phyloP scores from a whole-genome alignment of 2,888 invertebrate genomes.

The Cheilosia soror region DNA sequence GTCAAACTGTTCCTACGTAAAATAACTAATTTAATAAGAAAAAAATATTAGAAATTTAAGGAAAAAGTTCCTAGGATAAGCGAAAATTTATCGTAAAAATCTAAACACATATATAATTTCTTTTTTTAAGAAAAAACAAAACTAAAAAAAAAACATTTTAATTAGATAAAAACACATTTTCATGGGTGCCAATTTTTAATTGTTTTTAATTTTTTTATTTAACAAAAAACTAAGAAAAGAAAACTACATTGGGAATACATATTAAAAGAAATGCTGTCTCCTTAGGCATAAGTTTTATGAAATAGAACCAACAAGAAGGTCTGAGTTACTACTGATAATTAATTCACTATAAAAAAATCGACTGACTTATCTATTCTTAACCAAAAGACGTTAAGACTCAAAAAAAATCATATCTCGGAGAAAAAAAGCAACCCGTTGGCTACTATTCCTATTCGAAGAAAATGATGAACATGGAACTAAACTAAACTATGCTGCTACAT shows the following conservation, averaged over 20 bases:
- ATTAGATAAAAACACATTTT: conserved; percentile 65
- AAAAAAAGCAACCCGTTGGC: conserved; percentile 35
- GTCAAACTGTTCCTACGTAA: conserved; percentile 71
- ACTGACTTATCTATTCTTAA: conserved; percentile 70
- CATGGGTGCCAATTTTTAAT: conserved; percentile 74
- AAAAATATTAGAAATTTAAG: conserved; percentile 58
- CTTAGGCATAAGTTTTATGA: conserved; percentile 12
- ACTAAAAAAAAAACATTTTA: conserved; percentile 51
- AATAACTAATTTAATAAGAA: conserved; percentile 46
- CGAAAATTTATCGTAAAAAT: conserved; percentile 66
- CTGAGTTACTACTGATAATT: conserved; percentile 29
- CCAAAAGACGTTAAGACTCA: conserved; percentile 53
- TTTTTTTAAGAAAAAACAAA: conserved; percentile 24
- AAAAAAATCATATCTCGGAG: conserved; percentile 71
- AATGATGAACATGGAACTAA: conserved; percentile 30
- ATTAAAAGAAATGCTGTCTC: conserved; percentile 29
- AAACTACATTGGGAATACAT: conserved; percentile 14
- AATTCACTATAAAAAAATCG: conserved; percentile 49
- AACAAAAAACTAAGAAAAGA: conserved; percentile 39
- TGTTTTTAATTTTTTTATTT: conserved; percentile 54
- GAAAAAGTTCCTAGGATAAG: conserved; percentile 72
- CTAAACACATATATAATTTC: conserved; percentile 55
- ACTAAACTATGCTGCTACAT: conserved; percentile 13
- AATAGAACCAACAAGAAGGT: conserved; percentile 12
- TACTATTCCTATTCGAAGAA: conserved; percentile 16